These are phyloP conservation scores for Thymelicus acteon DNA, from an alignment of 2,888 invertebrate genomes.

Conservation along the genomic window DNA sequence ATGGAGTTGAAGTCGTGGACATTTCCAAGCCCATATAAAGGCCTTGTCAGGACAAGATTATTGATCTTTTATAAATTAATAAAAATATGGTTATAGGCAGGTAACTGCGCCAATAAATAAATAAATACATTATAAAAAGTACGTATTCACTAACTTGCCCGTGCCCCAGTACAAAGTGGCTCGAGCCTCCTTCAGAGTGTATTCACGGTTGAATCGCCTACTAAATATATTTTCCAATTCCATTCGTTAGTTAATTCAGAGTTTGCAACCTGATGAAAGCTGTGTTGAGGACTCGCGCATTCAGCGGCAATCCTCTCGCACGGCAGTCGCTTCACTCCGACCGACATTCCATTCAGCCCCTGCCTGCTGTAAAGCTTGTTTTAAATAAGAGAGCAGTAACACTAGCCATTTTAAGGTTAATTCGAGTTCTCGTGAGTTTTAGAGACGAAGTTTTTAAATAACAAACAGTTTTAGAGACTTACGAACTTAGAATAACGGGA, in stretches of 20 bases:
- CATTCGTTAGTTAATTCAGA: slow-evolving; percentile 11
- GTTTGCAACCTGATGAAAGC: slow-evolving; percentile 15
- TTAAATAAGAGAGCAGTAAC: background rate
- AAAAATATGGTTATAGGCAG: no score
- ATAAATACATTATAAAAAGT: no score
- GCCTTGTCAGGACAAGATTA: no score
- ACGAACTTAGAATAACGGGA: background rate
- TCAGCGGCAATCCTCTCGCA: background rate
- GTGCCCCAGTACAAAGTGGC: background rate
- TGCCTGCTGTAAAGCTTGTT: background rate
- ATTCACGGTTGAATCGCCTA: background rate
- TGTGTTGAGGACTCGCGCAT: slow-evolving; percentile 11
- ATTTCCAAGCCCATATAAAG: no score
- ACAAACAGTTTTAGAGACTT: background rate
- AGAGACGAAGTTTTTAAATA: background rate
- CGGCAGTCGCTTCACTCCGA: background rate
- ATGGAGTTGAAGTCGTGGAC: no score
- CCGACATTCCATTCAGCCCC: background rate
- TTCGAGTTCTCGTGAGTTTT: background rate
- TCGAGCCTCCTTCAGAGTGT: background rate
- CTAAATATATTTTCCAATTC: slow-evolving; percentile 9
- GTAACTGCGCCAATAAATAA: no score
- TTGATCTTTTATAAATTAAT: no score
- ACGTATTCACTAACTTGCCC: background rate
- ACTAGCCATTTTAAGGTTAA: background rate